Evolutionary conservation across 2,888 invertebrate species (phyloP).

Genomic region (Ephialtes manifestator): DNA sequence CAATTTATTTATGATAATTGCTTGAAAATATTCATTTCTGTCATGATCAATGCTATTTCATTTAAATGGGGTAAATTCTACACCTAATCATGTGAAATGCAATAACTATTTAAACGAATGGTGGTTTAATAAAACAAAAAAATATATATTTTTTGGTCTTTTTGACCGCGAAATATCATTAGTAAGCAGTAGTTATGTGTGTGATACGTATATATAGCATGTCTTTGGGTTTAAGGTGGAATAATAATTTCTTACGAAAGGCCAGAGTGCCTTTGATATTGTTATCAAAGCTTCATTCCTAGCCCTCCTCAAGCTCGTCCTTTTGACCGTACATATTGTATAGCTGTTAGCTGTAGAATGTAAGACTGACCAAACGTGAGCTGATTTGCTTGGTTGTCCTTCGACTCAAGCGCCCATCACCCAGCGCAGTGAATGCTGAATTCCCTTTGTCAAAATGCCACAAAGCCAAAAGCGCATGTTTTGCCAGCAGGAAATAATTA

Average conservation of each 20-base stretch:
- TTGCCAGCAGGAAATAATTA: conserved; percentile 4
- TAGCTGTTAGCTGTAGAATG: neutral
- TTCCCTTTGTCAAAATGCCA: conserved; percentile 24
- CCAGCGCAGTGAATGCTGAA: conserved; percentile 1
- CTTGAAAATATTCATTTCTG: too few species aligned
- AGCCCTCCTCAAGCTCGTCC: neutral
- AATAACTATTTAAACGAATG: too few species aligned
- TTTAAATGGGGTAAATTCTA: too few species aligned
- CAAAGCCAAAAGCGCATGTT: conserved; percentile 24
- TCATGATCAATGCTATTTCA: too few species aligned
- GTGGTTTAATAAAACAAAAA: neutral
- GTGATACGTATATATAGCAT: neutral
- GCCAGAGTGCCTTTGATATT: conserved; percentile 10
- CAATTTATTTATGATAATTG: too few species aligned
- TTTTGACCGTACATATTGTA: conserved; percentile 15
- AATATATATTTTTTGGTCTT: neutral
- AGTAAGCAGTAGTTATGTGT: neutral
- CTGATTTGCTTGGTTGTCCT: neutral
- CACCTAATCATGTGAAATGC: too few species aligned
- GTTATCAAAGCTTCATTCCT: neutral
- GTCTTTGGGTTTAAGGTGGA: neutral
- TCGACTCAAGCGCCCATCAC: conserved; percentile 2
- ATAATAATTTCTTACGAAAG: conserved; percentile 20
- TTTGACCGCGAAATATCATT: too few species aligned
- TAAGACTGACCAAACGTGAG: neutral